phyloP scores from a whole-genome alignment of 2,888 invertebrate genomes.

The Leptopterna dolabrata region DNA sequence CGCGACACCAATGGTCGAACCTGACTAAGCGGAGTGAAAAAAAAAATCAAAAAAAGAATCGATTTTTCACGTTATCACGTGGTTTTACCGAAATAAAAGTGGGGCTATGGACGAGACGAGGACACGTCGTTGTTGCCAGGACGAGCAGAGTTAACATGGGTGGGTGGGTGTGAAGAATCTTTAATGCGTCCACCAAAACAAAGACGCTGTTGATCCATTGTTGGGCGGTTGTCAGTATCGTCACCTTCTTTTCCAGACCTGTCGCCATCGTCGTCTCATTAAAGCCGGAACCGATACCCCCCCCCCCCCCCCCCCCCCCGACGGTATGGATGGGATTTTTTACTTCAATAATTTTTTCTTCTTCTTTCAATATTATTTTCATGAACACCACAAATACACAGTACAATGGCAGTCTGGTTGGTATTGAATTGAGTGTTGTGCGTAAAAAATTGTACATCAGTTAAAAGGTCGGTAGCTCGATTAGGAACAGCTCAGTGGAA shows the following conservation, averaged over 20 bases:
- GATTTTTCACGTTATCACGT: background rate
- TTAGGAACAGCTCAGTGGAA: no score
- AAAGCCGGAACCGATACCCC: background rate
- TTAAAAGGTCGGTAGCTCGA: no score
- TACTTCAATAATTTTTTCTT: background rate
- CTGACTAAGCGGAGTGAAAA: no score
- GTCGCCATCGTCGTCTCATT: background rate
- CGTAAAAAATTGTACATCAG: no score
- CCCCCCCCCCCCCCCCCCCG: no score
- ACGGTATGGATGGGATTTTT: background rate
- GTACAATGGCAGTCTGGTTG: no score
- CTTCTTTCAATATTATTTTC: no score
- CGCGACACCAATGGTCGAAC: no score
- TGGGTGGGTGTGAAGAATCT: slow-evolving; percentile 29
- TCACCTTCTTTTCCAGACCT: background rate
- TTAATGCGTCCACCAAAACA: slow-evolving; percentile 21
- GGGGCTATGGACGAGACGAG: background rate
- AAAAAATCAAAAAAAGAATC: background rate
- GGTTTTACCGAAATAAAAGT: background rate
- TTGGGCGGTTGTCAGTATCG: background rate
- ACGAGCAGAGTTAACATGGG: background rate
- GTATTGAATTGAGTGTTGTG: no score
- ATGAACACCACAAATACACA: no score
- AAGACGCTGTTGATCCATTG: background rate
- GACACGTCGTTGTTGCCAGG: background rate